Evolutionary conservation across 2,113 vertebrate species (phyloP), one percentile per base, ranked within the genome.

Genomic region (Hippocampus mohnikei): DNA sequence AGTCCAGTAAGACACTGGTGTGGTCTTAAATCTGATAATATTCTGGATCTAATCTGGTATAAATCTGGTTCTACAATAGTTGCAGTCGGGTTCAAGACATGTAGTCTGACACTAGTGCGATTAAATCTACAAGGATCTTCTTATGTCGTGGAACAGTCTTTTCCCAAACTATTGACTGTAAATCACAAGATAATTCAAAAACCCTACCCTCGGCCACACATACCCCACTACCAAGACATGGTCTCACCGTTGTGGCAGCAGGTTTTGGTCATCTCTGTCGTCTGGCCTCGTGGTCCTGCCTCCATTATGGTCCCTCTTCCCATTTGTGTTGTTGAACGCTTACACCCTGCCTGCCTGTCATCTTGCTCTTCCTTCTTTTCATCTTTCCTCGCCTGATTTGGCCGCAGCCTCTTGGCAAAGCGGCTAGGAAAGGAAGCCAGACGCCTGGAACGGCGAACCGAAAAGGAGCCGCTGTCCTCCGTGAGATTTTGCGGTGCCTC

Each of bases 391-490:
- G 21, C 42, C 60, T 75, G 61, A 3, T 27, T 13, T 60, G 83
- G 48, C 87, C 92, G 74, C 63, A 88, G 56, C 88, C 92, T 91
- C 89, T 94, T 92, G 87, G 85, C 81, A 70, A 91, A 69, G 85
- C 91, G 89, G 84, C 93, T 93, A 59, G 95, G 88, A 77, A 92
- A 93, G 3, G 0, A 95, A 85, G 91, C 96, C 84, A 99, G 92
- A 66, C 96, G 95, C 18, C 94, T 91, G 13, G 97, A 99, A 3
- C 97, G 95, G 25, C 97, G 91, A 5, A 99, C 95, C 0, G 94
- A 78, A 91, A 94, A 88, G 75, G 69, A 2, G 60, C 83, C 67
- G 4, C 80, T 3, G 56, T 73, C 85, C 59, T 91, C 81, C 80
- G 94, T 79, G 3, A 85, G 76, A 84, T 89, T 83, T 75, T 63